Evolutionary conservation across 1,140 invertebrate genomes (phyloP), one percentile per base, ranked within the genome.

Genomic region (Neocloeon triangulifer): DNA sequence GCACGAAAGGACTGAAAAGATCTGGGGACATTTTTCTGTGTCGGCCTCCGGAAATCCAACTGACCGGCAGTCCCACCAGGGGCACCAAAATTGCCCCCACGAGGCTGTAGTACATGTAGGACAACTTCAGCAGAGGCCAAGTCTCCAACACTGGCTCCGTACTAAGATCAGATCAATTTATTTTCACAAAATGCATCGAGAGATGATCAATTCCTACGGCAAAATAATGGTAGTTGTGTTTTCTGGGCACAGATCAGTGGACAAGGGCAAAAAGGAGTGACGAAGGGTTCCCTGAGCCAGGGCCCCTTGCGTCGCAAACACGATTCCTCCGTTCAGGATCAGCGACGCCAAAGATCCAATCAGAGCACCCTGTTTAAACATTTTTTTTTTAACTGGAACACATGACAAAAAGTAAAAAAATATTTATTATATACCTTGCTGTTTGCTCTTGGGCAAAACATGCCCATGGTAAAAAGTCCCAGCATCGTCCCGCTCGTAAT

Each of bases 401-500:
- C n/a, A n/a, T n/a, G n/a, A n/a, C n/a, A n/a, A n/a, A n/a, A n/a
- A n/a, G n/a, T n/a, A n/a, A n/a, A n/a, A n/a, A n/a, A n/a, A n/a
- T n/a, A n/a, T n/a, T n/a, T n/a, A n/a, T n/a, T n/a, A n/a, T n/a
- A n/a, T n/a, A 51, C 61, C 37, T 49, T 61, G 2, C 61, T 61
- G 44, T 80, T 84, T 16, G 74, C 66, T 69, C 75, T 81, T 13
- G 78, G 81, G 41, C 79, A 65, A 25, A 76, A 56, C 66, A 88
- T 80, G 37, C 82, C 84, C 9, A 88, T 51, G 0, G 73, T 73
- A 48, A 88, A 89, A 10, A 86, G 59, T 3, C 81, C 82, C 37
- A 85, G 73, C 1, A 80, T 69, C 12, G 79, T 76, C 4, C 79
- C 80, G 13, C 77, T 71, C 9, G 80, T 71, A 38, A 86, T 77